Evolutionary conservation across 2,888 invertebrate genomes (phyloP).

Genomic region (Tortricodes alternella): DNA sequence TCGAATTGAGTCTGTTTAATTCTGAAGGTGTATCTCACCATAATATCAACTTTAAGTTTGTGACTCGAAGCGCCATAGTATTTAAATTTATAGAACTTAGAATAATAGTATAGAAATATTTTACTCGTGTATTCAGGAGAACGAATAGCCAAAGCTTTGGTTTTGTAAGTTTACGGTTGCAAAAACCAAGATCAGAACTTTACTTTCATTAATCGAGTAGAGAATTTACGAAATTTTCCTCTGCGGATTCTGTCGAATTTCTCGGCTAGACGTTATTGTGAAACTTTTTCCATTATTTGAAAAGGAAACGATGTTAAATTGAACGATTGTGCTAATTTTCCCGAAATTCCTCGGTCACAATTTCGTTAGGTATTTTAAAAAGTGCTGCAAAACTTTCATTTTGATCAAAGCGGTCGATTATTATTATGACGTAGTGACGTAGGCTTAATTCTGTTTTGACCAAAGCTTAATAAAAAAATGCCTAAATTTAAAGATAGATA

Average conservation of each 20-base stretch:
- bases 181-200: slow-evolving; percentile 9
- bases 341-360: slow-evolving; percentile 24
- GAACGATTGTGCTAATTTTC: slow-evolving; percentile 41
- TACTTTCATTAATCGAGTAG: slow-evolving; percentile 26
- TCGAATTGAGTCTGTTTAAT: no score
- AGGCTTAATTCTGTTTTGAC: neutral
- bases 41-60: no score
- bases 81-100: no score
- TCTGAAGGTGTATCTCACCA: no score
- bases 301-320: slow-evolving; percentile 48
- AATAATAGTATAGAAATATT: no score
- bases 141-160: no score
- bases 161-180: neutral
- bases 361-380: slow-evolving; percentile 24
- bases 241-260: slow-evolving; percentile 46
- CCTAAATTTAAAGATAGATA: no score
- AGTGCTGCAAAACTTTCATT: slow-evolving; percentile 5
- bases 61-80: no score
- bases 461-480: no score
- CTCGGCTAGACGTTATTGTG: slow-evolving; percentile 46
- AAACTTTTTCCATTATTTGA: slow-evolving; percentile 63
- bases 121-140: no score
- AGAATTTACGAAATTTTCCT: slow-evolving; percentile 37
- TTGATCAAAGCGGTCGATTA: neutral
- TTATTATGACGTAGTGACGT: neutral